Conservation (phyloP, 2,888 invertebrate species). For the Palloptera scutellata region DNA sequence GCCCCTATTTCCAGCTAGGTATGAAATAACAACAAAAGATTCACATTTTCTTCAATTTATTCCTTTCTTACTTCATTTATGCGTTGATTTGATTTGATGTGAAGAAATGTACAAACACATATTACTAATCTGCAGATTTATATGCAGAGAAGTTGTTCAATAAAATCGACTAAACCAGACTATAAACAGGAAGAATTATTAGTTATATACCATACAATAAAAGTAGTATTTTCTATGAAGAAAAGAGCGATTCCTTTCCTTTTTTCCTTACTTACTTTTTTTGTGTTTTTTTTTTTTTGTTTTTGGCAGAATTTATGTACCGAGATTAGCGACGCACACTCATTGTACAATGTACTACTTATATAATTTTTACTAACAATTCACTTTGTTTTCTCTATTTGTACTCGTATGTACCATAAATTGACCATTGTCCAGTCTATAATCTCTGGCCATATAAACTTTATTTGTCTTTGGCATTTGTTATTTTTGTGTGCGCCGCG, state of each 20-base stretch:
- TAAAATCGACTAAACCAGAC: slow-evolving; percentile 40
- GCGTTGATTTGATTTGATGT: no score
- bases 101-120: background rate
- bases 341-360: background rate
- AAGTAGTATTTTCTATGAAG: no score
- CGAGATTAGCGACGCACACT: slow-evolving; percentile 3
- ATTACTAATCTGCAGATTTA: slow-evolving; percentile 48
- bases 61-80: background rate
- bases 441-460: slow-evolving; percentile 26
- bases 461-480: slow-evolving; percentile 24
- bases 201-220: slow-evolving; percentile 17
- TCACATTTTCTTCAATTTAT: slow-evolving; percentile 21
- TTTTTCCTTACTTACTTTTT: slow-evolving; percentile 1
- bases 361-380: background rate
- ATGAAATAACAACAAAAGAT: slow-evolving; percentile 8
- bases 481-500: slow-evolving; percentile 6
- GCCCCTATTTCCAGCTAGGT: background rate
- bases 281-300: background rate
- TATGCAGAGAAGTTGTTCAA: slow-evolving; percentile 51
- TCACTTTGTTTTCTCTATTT: background rate
- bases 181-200: slow-evolving; percentile 30
- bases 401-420: slow-evolving; percentile 3
- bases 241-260: no score
- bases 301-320: background rate
- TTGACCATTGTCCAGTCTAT: slow-evolving; percentile 33